phyloP scores from a whole-genome alignment of 1,140 invertebrate species.

The Contarinia nasturtii region DNA sequence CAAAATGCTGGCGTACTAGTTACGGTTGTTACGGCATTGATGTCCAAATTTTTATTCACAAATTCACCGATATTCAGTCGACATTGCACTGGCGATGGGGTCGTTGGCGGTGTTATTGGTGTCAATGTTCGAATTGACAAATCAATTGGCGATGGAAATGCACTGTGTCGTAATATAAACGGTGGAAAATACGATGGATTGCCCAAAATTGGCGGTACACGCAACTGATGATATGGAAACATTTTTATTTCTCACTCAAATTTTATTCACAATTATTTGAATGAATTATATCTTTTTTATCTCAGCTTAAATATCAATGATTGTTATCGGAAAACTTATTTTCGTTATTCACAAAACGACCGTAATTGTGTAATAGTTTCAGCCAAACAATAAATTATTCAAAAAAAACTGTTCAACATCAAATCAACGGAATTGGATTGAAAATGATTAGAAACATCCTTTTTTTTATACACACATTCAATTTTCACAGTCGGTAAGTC shows the following conservation, averaged over 20 bases:
- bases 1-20: no score
- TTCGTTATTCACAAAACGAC: no score
- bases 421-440: no score
- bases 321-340: no score
- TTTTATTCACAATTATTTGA: neutral
- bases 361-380: no score
- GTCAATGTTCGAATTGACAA: slow-evolving; percentile 29
- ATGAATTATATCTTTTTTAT: no score
- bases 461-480: no score
- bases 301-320: no score
- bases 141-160: slow-evolving; percentile 28
- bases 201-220: neutral
- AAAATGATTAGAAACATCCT: no score
- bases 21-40: slow-evolving; percentile 5
- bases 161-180: neutral
- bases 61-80: slow-evolving; percentile 12
- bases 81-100: slow-evolving; percentile 25
- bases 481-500: no score
- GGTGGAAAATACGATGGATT: neutral
- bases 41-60: slow-evolving; percentile 22
- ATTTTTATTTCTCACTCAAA: neutral
- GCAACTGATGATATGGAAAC: neutral
- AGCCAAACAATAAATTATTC: no score
- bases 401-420: no score
- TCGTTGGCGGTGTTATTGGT: slow-evolving; percentile 38